These are phyloP conservation scores for Scrobipalpa costella DNA, from an alignment of 2,888 invertebrate genomes.

Conservation along the genomic window DNA sequence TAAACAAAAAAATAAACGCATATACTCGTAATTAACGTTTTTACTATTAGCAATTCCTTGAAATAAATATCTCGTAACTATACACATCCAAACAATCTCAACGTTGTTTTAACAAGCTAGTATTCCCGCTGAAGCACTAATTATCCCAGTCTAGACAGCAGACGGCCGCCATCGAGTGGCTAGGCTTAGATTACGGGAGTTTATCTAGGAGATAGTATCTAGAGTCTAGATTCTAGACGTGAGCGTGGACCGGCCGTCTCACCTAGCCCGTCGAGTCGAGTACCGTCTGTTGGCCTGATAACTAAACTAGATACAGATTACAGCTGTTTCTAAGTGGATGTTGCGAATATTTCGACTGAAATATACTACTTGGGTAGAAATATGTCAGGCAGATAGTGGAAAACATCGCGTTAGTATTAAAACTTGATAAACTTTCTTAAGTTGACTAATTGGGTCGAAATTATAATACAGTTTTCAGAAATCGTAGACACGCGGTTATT, in stretches of 20 bases:
- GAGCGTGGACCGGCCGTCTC: not conserved
- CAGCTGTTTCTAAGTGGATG: not conserved
- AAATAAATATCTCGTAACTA: not conserved
- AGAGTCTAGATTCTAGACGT: too few species aligned
- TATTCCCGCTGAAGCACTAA: conserved; percentile 35
- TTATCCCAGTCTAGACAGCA: conserved; percentile 53
- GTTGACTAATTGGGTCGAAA: too few species aligned
- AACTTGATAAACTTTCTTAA: too few species aligned
- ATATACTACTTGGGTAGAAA: too few species aligned
- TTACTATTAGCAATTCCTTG: too few species aligned
- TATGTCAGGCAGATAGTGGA: too few species aligned
- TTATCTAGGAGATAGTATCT: conserved; percentile 41
- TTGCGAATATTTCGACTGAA: too few species aligned
- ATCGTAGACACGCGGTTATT: too few species aligned
- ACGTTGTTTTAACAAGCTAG: not conserved
- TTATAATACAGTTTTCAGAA: too few species aligned
- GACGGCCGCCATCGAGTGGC: conserved; percentile 48
- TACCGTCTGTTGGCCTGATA: not conserved
- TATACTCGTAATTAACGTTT: too few species aligned
- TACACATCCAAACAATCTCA: not conserved
- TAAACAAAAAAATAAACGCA: too few species aligned
- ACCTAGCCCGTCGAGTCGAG: conserved; percentile 10
- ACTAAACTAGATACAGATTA: not conserved
- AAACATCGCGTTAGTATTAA: too few species aligned
- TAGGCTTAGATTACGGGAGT: conserved; percentile 56